These are phyloP conservation scores for Drymodes brunneopygia DNA, from an alignment of 2,113 vertebrate genomes.

Conservation along the genomic window DNA sequence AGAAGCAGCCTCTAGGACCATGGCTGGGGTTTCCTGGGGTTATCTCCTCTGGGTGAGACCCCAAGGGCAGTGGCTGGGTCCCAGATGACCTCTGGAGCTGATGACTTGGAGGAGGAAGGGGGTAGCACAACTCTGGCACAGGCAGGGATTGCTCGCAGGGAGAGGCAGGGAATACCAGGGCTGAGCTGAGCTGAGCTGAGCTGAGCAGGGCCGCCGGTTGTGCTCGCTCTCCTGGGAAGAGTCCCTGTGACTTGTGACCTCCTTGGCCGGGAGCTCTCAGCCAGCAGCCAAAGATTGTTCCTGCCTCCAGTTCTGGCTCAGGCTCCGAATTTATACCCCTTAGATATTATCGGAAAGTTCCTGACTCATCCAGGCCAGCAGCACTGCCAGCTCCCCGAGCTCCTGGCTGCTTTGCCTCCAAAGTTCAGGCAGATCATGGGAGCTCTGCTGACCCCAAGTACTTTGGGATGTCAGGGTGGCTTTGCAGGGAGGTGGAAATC, in stretches of 20 bases:
- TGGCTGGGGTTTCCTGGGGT: not conserved
- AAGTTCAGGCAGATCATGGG: not conserved
- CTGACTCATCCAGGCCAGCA: not conserved
- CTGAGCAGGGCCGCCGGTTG: rapidly evolving
- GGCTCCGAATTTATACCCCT: not conserved
- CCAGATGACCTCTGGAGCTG: rapidly evolving
- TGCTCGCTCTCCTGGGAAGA: not conserved
- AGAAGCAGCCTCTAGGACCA: not conserved
- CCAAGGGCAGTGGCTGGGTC: not conserved
- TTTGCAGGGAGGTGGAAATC: not conserved
- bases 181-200: not conserved
- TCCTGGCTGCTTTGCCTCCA: not conserved
- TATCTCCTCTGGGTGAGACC: not conserved
- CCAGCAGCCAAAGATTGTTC: not conserved
- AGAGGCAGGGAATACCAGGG: not conserved
- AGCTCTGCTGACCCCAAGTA: not conserved
- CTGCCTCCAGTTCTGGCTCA: not conserved
- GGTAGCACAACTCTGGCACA: not conserved
- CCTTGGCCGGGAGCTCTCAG: not conserved
- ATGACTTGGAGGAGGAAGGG: not conserved
- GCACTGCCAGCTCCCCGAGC: not conserved
- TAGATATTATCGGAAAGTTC: not conserved
- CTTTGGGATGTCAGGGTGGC: rapidly evolving
- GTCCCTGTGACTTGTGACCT: not conserved
- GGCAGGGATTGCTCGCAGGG: not conserved